A percentile compares a stretch with the other conserved stretches of the same genome.
Conservation (phyloP, 2,797 vertebrate species). For the Cercopithecus petaurista region DNA sequence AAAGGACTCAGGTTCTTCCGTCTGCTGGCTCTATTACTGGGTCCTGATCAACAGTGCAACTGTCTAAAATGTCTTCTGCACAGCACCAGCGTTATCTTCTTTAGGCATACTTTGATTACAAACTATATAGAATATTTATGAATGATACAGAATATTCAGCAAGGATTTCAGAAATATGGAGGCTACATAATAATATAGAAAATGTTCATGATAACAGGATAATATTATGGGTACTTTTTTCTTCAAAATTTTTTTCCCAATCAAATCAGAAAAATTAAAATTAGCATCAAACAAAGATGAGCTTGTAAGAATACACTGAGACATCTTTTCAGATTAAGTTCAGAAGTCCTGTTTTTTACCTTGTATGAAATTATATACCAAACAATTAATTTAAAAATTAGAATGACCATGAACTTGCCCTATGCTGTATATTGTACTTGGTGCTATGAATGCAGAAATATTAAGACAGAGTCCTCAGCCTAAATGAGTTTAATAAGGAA, state of each 20-base stretch:
- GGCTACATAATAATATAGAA: neutral
- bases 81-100: neutral
- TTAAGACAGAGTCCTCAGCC: neutral
- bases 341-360: neutral
- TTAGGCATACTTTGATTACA: neutral
- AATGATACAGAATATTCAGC: neutral
- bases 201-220: neutral
- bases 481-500: neutral
- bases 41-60: too few relatives aligned
- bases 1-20: too few relatives aligned
- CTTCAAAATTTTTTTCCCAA: neutral
- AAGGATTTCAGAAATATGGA: neutral
- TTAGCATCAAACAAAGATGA: neutral
- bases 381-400: neutral
- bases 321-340: neutral
- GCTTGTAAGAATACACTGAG: neutral
- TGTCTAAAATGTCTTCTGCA: neutral
- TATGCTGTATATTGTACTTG: neutral
- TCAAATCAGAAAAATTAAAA: neutral
- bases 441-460: neutral
- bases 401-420: neutral
- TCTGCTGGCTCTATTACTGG: neutral
- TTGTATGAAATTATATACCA: neutral
- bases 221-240: neutral
- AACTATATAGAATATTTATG: neutral